Base-by-base conservation (phyloP, 2,888 invertebrate genomes). In the Leucophenga montana region DNA sequence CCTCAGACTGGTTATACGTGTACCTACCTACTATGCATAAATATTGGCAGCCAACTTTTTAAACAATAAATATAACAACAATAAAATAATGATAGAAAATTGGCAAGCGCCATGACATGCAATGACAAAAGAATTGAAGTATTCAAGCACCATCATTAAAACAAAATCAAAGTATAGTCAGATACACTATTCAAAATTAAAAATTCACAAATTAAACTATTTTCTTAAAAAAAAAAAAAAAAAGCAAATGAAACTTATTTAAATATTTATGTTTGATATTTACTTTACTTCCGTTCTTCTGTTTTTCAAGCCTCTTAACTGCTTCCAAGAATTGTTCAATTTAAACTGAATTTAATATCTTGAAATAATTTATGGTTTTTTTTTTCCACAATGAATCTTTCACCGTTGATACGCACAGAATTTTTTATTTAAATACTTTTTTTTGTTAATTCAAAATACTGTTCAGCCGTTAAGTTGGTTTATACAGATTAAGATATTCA, bases 341-440 rank as follows among this genome's bases (percentile, higher is more conserved):
- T 33, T 33, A 33, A 33, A 5, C 33, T 5, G 8, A 33, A 33
- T 33, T 5, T 33, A 5, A 33, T 33, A 33, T 8, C 8, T 33
- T 33, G 33, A 33, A 33, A 5, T 33, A 33, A 5, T 33, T 53
- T 18, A 20, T 56, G 0, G 3, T 20, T 13, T 11, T 18, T 54
- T 54, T 18, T 54, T 54, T 18, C 4, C 27, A 27, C 27, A 27
- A 27, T 3, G 4, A 54, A 27, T 56, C n/a, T n/a, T n/a, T n/a
- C n/a, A n/a, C n/a, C 16, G 14, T 56, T 14, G 18, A n/a, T 5
- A 56, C 20, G 16, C 39, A 39, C 20, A 27, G 4, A 27, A 27
- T 2, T 18, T 46, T n/a, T n/a, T n/a, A n/a, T 64, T 16, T 22
- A 66, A 68, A 57, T 54, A 77, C 73, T 77, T 77, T 77, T 77